Evolutionary conservation across 2,888 invertebrate species (phyloP), one percentile per base, ranked within the genome.

Genomic region (Pyrrhosoma nymphula): DNA sequence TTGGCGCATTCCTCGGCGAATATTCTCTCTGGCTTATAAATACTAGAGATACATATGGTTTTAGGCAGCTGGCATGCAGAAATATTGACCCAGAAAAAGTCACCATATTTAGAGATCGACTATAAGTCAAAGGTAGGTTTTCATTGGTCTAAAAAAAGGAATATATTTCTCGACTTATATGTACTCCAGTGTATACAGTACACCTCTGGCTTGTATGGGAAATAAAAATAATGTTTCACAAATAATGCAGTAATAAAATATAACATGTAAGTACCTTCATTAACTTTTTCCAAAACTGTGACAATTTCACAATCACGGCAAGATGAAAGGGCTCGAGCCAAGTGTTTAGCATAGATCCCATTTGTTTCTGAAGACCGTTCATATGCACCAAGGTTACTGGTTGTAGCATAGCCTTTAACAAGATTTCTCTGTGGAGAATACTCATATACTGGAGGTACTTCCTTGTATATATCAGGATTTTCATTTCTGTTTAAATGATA

Each of bases 201-300:
- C 47, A 47, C 47, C 47, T 47, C 47, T 47, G 47, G 8, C 2
- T 4, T 47, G 47, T 47, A 47, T 47, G 8, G 47, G 47, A 47
- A 47, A 47, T 47, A 8, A 47, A 47, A 26, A 35, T 35, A 14
- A 30, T 82, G 6, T 14, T 82, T 35, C 23, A 14, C 16, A 35
- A 14, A n/a, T 56, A 14, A 60, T 8, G 12, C 18, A 93, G 30
- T 3, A 39, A 26, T 10, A 2, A 56, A 56, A 93, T 18, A 12
- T 12, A 60, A 39, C n/a, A n/a, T n/a, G n/a, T 26, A 82, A 95
- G 35, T 96, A 97, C 97, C 97, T 96, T 96, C 97, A 96, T 97
- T 97, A 39, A 97, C 97, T 96, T 97, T 97, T 96, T 97, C 97
- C 95, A 97, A 96, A 95, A 97, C 96, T 90, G 96, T 96, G 95